Conservation (phyloP, 1,140 invertebrate species). For the Nautilus pompilius region DNA sequence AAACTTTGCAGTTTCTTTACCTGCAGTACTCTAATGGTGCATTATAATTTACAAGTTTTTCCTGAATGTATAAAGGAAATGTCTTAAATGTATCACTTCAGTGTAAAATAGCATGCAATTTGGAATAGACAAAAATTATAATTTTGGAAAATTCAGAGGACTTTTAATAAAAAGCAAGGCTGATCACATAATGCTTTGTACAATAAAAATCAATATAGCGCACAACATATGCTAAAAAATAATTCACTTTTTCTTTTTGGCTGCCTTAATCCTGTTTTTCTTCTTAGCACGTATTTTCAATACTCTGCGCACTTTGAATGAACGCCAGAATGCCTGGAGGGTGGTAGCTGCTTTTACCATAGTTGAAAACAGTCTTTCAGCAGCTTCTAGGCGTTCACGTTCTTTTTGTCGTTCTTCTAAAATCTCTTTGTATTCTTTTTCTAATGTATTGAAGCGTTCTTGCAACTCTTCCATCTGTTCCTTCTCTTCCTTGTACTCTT, state of each 20-base stretch:
- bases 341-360: constrained; percentile 51
- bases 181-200: no score
- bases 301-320: constrained; percentile 54
- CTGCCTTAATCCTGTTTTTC: constrained; percentile 17
- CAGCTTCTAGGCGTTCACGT: constrained; percentile 43
- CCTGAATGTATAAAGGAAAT: no score
- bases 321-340: constrained; percentile 55
- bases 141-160: no score
- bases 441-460: constrained; percentile 51
- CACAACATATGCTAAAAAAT: no score
- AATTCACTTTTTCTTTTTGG: constrained; percentile 44
- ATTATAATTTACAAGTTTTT: no score
- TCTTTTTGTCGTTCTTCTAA: constrained; percentile 46
- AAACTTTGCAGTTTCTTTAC: no score
- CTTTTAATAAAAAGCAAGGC: no score
- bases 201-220: no score
- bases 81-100: no score
- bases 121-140: no score
- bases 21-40: no score
- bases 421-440: constrained; percentile 50
- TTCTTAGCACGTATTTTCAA: constrained; percentile 53
- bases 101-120: no score
- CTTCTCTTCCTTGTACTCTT: constrained; percentile 52
- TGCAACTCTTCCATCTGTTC: constrained; percentile 53
- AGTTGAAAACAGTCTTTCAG: constrained; percentile 46